phyloP scores from a whole-genome alignment of 2,888 invertebrate genomes.

The Nomada ruficornis region DNA sequence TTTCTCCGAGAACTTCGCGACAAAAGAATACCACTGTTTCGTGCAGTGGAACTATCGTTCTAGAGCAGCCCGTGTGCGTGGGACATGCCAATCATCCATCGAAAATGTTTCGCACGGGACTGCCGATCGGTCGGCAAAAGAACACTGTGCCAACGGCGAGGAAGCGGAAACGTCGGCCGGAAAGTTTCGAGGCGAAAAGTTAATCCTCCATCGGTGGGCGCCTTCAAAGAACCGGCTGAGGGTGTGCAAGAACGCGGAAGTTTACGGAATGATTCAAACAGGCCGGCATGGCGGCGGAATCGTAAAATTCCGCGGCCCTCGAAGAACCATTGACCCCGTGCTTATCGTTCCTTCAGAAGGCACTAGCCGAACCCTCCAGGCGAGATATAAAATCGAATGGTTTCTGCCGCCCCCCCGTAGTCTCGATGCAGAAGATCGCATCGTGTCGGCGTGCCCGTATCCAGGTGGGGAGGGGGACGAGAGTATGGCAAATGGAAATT shows the following conservation, averaged over 20 bases:
- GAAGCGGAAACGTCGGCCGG: constrained; percentile 25
- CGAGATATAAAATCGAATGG: constrained; percentile 67
- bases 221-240: constrained; percentile 39
- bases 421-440: constrained; percentile 56
- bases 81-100: not conserved
- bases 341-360: constrained; percentile 59
- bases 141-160: constrained; percentile 22
- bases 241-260: constrained; percentile 37
- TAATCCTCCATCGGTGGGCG: constrained; percentile 51
- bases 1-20: too few species aligned
- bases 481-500: constrained; percentile 62
- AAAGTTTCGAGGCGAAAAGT: constrained; percentile 46
- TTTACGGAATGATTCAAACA: constrained; percentile 62
- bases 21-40: not conserved
- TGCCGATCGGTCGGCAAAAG: constrained; percentile 8
- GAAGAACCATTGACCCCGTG: constrained; percentile 62
- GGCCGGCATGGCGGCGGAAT: constrained; percentile 50
- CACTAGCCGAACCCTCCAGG: constrained; percentile 44
- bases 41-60: not conserved
- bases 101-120: not conserved
- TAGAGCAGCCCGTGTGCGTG: not conserved
- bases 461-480: constrained; percentile 1
- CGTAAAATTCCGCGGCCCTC: constrained; percentile 60
- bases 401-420: constrained; percentile 36
- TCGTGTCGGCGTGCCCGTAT: constrained; percentile 40